Conservation (phyloP, 1,140 invertebrate genomes). For the Asobara japonica region DNA sequence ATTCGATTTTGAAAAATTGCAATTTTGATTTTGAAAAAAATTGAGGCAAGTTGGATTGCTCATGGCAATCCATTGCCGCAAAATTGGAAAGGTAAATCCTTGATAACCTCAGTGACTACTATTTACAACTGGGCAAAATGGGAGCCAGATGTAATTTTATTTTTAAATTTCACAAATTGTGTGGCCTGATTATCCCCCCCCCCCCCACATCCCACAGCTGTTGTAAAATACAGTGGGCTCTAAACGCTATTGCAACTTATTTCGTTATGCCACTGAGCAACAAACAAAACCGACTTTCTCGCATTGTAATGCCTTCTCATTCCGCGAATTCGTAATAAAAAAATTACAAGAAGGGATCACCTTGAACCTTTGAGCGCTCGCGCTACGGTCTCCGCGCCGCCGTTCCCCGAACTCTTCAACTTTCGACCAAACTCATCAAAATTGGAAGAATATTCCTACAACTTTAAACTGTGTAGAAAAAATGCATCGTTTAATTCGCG, state of each 20-base stretch:
- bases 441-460: not conserved
- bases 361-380: no score
- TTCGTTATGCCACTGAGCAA: constrained; percentile 8
- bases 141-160: not conserved
- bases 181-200: constrained; percentile 3
- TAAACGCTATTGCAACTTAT: not conserved
- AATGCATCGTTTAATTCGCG: no score
- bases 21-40: no score
- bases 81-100: no score
- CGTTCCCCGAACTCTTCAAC: no score
- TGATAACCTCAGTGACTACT: no score
- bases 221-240: not conserved
- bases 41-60: no score
- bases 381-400: no score
- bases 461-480: no score
- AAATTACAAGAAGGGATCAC: no score
- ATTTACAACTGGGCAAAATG: not conserved
- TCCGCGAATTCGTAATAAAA: not conserved
- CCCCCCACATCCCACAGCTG: not conserved
- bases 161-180: not conserved
- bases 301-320: not conserved
- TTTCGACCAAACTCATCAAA: not conserved
- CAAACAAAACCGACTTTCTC: constrained; percentile 5
- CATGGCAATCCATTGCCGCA: no score
- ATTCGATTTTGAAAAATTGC: no score